Percentiles rank a stretch among this genome's conserved stretches.
Conservation (phyloP, 2,888 invertebrate genomes). For the Parapristionchus giblindavisi region DNA sequence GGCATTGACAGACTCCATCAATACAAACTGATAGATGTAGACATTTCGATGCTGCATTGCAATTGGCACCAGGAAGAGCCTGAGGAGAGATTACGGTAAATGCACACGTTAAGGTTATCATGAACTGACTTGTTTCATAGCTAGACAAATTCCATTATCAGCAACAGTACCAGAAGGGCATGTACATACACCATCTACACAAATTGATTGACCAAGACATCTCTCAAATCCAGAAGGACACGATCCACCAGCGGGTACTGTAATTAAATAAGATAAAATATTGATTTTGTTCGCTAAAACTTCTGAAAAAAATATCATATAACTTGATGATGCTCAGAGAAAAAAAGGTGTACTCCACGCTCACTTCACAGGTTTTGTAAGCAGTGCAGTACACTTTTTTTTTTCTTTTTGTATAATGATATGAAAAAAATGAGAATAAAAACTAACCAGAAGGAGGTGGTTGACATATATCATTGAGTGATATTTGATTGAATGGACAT, state of each 20-base stretch:
- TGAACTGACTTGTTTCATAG: slow-evolving; percentile 15
- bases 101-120: neutral
- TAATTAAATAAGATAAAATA: slow-evolving; percentile 20
- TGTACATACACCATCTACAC: slow-evolving; percentile 47
- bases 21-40: slow-evolving; percentile 55
- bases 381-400: too few species aligned
- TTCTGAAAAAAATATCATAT: neutral
- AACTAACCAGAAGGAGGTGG: slow-evolving; percentile 55
- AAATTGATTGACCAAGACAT: slow-evolving; percentile 60
- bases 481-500: slow-evolving; percentile 52
- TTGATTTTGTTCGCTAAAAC: neutral
- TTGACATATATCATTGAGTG: slow-evolving; percentile 58
- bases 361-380: too few species aligned
- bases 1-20: slow-evolving; percentile 60
- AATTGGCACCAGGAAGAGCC: slow-evolving; percentile 47
- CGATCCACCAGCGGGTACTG: slow-evolving; percentile 59
- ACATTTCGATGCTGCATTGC: slow-evolving; percentile 43
- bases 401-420: too few species aligned
- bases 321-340: too few species aligned
- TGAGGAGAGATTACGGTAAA: slow-evolving; percentile 21
- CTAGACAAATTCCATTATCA: slow-evolving; percentile 50
- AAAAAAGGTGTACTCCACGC: too few species aligned
- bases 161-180: slow-evolving; percentile 51
- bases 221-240: slow-evolving; percentile 62
- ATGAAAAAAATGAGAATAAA: neutral